Evolutionary conservation across 2,888 invertebrate genomes (phyloP), one percentile per base, ranked within the genome.

Genomic region (Aphodius sticticus): DNA sequence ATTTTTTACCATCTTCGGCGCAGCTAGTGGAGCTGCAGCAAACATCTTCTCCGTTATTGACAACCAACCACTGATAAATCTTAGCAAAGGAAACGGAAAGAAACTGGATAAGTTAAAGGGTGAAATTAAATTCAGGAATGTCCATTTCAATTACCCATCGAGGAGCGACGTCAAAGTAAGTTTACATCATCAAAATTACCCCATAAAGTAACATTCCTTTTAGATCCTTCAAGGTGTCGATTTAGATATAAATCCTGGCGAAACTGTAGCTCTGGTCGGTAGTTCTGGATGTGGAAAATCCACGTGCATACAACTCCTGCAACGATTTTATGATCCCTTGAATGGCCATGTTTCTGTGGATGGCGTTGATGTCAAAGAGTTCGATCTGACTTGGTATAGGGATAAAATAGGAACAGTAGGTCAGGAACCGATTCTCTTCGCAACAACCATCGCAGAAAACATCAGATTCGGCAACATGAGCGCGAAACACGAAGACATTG

Each of bases 341-440:
- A 90, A 90, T 37, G 96, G 96, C 78, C 91, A 92, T 82, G 94
- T 95, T 89, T 90, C 90, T 89, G 12, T 96, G 6, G 96, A 96
- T 85, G 93, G 92, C 0, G 88, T 91, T 69, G 92, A 96, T 84
- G 90, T 97, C 0, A 92, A 92, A 82, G 91, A 93, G 69, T 88
- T 97, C 15, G 96, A 97, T 84, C 90, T 97, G 5, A 92, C 92
- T 15, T 96, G 96, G 95, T 88, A 96, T 35, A 92, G 98, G 38
- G 91, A 91, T n/a, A 94, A 95, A 84, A 94, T 98, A 80, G 97
- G 97, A 0, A 93, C 97, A 7, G 97, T 98, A 0, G 96, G 96
- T 0, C 98, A 98, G 90, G 97, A 98, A 87, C 97, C 95, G 0
- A 92, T 97, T 5, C 91, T 98, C 9, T 98, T 98, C 87, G 95